A percentile compares a stretch with the other conserved stretches of the same genome.
phyloP scores from a whole-genome alignment of 1,140 invertebrate genomes.

The Camponotus pennsylvanicus region DNA sequence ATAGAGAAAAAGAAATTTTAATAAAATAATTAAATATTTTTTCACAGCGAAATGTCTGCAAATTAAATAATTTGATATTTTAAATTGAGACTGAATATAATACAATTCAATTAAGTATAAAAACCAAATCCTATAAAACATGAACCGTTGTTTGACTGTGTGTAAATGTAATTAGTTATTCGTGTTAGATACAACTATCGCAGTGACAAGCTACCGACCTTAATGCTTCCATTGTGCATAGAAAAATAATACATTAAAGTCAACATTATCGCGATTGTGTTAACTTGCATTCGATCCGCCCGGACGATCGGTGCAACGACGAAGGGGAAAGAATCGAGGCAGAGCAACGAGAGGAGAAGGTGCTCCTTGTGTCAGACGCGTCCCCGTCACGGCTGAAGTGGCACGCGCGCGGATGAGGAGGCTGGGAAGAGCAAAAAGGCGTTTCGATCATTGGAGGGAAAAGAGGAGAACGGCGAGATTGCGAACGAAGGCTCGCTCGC shows the following conservation, averaged over 20 bases:
- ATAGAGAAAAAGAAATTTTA: too few relatives aligned
- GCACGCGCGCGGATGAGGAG: slow-evolving; percentile 63
- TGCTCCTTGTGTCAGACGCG: slow-evolving; percentile 58
- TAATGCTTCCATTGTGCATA: not conserved
- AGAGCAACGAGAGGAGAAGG: slow-evolving; percentile 51
- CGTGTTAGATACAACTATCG: not conserved
- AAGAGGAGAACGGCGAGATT: not conserved
- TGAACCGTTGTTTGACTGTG: not conserved
- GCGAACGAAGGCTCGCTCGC: not conserved
- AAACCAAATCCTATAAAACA: too few relatives aligned
- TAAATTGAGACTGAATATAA: too few relatives aligned
- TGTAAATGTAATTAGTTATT: not conserved
- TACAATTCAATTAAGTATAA: too few relatives aligned
- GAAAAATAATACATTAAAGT: not conserved
- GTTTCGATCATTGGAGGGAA: not conserved
- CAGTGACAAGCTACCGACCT: not conserved
- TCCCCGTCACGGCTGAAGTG: slow-evolving; percentile 77
- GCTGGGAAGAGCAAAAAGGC: slow-evolving; percentile 35
- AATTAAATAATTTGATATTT: too few relatives aligned
- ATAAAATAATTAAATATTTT: too few relatives aligned
- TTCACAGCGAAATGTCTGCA: too few relatives aligned
- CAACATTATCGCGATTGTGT: slow-evolving; percentile 28
- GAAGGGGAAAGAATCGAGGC: slow-evolving; percentile 24
- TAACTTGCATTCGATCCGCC: slow-evolving; percentile 29
- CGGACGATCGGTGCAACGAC: slow-evolving; percentile 31